A percentile compares a stretch with the other conserved stretches of the same genome.
phyloP scores from a whole-genome alignment of 2,797 vertebrate species.

The Ceryle rudis region DNA sequence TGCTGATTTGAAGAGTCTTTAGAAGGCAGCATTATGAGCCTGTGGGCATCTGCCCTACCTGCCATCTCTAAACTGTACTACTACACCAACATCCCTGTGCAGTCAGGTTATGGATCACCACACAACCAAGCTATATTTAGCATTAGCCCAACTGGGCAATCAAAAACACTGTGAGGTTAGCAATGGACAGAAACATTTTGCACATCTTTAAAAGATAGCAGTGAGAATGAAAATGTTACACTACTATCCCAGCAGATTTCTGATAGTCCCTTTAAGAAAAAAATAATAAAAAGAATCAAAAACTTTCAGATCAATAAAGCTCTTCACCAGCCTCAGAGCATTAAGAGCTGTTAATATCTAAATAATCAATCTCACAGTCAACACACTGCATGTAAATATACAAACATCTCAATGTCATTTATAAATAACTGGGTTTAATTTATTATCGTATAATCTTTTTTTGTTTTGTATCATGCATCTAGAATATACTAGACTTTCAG shows the following conservation, averaged over 20 bases:
- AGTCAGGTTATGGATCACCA: not conserved
- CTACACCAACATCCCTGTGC: not conserved
- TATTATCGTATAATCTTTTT: not conserved
- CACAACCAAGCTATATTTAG: not conserved
- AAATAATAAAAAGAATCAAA: not conserved
- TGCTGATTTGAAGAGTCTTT: not conserved
- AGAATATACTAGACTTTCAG: not conserved
- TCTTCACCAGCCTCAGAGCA: not conserved
- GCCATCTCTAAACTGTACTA: not conserved
- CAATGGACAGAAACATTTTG: not conserved
- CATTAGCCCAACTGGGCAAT: not conserved
- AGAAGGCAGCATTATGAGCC: not conserved
- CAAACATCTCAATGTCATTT: not conserved
- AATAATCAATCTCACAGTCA: not conserved
- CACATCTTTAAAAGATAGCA: not conserved
- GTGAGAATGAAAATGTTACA: not conserved
- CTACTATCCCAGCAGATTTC: not conserved
- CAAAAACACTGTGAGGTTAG: not conserved
- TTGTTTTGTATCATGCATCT: not conserved
- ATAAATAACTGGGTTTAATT: not conserved
- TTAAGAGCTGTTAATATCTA: not conserved
- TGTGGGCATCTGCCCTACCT: not conserved
- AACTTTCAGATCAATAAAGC: not conserved
- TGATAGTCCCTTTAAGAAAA: not conserved
- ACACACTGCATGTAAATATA: fast-evolving